Evolutionary conservation across 2,888 invertebrate species (phyloP).

Genomic region (Melanostoma mellinum): DNA sequence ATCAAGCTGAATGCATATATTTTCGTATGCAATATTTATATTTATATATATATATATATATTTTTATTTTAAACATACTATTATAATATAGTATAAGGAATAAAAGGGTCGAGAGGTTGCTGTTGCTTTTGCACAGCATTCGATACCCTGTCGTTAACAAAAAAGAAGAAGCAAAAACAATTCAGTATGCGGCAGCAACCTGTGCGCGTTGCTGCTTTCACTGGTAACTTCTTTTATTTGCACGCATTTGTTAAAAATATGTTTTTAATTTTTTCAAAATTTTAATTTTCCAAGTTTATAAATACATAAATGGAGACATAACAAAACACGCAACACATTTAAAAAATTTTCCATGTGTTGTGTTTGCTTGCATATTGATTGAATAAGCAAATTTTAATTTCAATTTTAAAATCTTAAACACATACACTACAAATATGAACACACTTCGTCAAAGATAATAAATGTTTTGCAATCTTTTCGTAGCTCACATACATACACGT

Average conservation of each 20-base stretch:
- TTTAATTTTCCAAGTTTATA: not conserved
- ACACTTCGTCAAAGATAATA: constrained; percentile 70
- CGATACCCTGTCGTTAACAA: constrained; percentile 21
- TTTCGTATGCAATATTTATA: constrained; percentile 80
- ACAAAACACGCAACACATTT: constrained; percentile 27
- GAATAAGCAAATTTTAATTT: constrained; percentile 4
- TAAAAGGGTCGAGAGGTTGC: constrained; percentile 44
- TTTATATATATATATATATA: constrained; percentile 74
- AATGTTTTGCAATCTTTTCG: constrained; percentile 64
- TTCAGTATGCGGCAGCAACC: constrained; percentile 32
- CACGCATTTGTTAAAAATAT: constrained; percentile 61
- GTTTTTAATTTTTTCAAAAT: constrained; percentile 30
- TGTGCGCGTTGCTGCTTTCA: constrained; percentile 20
- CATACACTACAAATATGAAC: constrained; percentile 47
- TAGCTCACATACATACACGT: constrained; percentile 64
- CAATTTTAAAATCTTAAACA: constrained; percentile 19
- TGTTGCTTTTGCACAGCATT: constrained; percentile 67
- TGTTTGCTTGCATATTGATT: constrained; percentile 14
- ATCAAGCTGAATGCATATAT: constrained; percentile 79
- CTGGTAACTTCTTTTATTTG: constrained; percentile 70
- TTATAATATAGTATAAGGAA: constrained; percentile 72
- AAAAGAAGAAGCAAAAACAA: constrained; percentile 29
- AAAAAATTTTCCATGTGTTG: constrained; percentile 1
- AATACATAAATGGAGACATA: too few species aligned
- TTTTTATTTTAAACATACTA: constrained; percentile 74